Base-by-base conservation (phyloP, 1,140 invertebrate genomes). In the Monochamus saltuarius region DNA sequence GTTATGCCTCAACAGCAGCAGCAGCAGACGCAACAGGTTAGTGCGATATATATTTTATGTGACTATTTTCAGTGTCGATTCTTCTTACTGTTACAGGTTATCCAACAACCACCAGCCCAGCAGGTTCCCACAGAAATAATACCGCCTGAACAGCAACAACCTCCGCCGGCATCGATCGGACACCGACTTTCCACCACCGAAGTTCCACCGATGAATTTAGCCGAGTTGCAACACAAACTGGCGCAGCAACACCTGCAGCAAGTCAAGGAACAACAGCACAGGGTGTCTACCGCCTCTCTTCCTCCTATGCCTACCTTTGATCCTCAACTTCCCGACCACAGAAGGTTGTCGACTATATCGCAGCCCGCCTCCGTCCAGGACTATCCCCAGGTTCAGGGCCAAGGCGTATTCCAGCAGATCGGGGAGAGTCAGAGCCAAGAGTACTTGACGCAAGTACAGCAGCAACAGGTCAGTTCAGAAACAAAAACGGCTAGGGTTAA, bases 231-330 rank as follows among this genome's bases (percentile, higher is more conserved):
- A 35, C 64, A 73, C 39, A 71, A 73, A 63, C 52, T 73, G 13
- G 63, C 66, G 0, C 64, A 68, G 50, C 69, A 71, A 47, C 60
- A 61, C 29, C 19, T 59, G 3, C 62, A 60, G 37, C 17, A 22
- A 2, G 49, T 45, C 7, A 50, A 45, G 50, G 53, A 67, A 56
- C 50, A 62, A 9, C 64, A 69, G 43, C 71, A 74, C 38, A 50
- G 72, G 45, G 51, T 70, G 7, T 75, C 74, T 0, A 75, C 71
- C 6, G 59, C 65, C 2, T 74, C 73, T n/a, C 60, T 75, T 35
- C 73, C 73, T 9, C 70, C 73, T 8, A 66, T 70, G 60, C 49
- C 73, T 1, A 65, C 56, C 10, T 69, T 68, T 51, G 69, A 73
- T n/a, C 9, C 42, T 14, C 17, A 56, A 16, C 61, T 54, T 17